Conservation (phyloP, 1,140 invertebrate genomes). For the Pinna nobilis region DNA sequence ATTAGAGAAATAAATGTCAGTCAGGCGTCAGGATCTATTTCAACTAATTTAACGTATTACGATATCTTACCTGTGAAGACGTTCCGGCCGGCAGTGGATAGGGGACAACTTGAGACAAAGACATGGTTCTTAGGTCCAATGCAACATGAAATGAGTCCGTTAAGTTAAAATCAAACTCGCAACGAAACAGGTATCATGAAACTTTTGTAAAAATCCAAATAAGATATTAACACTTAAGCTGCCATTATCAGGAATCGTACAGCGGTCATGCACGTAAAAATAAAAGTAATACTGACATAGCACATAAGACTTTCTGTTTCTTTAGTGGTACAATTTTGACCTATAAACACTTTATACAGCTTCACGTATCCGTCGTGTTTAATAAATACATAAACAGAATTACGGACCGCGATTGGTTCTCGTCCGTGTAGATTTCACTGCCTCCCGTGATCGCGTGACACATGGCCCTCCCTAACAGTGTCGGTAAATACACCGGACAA, state of each 20-base stretch:
- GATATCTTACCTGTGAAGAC: constrained; percentile 11
- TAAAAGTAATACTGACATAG: constrained; percentile 19
- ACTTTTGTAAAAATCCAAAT: neutral
- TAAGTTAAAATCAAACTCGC: neutral
- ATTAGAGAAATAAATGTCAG: neutral
- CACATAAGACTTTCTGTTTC: constrained; percentile 19
- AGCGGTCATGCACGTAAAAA: too few species aligned
- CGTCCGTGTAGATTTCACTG: too few species aligned
- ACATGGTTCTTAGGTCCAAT: neutral
- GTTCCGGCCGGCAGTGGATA: constrained; percentile 10
- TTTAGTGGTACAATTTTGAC: constrained; percentile 22
- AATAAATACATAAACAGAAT: constrained; percentile 12
- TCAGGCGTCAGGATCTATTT: neutral
- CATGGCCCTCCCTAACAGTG: too few species aligned
- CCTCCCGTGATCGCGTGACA: too few species aligned
- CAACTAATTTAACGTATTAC: neutral
- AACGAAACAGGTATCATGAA: neutral
- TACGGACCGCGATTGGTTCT: constrained; percentile 17
- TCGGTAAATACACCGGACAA: too few species aligned
- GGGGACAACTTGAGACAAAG: constrained; percentile 17
- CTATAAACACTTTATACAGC: constrained; percentile 20
- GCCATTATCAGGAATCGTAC: too few species aligned
- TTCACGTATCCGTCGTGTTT: constrained; percentile 8
- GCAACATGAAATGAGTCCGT: neutral
- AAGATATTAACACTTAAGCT: constrained; percentile 16